phyloP scores from a whole-genome alignment of 2,888 invertebrate genomes.

The Amiota minor region DNA sequence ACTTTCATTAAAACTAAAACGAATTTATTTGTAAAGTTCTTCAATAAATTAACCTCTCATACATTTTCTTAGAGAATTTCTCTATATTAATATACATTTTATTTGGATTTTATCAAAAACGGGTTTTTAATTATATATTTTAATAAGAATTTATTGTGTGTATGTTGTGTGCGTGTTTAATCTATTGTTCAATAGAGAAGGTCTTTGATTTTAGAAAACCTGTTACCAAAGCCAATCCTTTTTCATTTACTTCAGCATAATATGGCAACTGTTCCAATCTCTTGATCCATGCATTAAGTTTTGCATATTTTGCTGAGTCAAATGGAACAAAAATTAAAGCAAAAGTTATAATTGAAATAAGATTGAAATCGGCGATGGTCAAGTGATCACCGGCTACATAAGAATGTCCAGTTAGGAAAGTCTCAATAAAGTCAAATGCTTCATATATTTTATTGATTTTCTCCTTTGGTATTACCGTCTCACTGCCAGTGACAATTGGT shows the following conservation, averaged over 20 bases:
- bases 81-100: too few species aligned
- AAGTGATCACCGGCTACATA: conserved; percentile 59
- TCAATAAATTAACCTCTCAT: too few species aligned
- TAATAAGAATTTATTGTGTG: too few species aligned
- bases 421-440: conserved; percentile 57
- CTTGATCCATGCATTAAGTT: conserved; percentile 55
- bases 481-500: background rate
- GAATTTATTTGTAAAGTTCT: too few species aligned
- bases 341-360: conserved; percentile 44
- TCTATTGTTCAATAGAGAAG: conserved; percentile 12
- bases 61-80: too few species aligned
- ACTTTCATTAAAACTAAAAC: too few species aligned
- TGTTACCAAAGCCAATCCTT: conserved; percentile 24
- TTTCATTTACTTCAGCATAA: conserved; percentile 50
- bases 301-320: conserved; percentile 49
- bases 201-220: conserved; percentile 19
- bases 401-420: conserved; percentile 50
- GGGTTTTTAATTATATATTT: too few species aligned
- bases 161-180: too few species aligned
- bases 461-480: conserved; percentile 33
- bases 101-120: too few species aligned
- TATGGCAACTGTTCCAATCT: conserved; percentile 50
- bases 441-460: conserved; percentile 45
- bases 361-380: conserved; percentile 66
- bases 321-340: conserved; percentile 44